phyloP scores from a whole-genome alignment of 2,797 vertebrate species.

The Rhinogobio ventralis region DNA sequence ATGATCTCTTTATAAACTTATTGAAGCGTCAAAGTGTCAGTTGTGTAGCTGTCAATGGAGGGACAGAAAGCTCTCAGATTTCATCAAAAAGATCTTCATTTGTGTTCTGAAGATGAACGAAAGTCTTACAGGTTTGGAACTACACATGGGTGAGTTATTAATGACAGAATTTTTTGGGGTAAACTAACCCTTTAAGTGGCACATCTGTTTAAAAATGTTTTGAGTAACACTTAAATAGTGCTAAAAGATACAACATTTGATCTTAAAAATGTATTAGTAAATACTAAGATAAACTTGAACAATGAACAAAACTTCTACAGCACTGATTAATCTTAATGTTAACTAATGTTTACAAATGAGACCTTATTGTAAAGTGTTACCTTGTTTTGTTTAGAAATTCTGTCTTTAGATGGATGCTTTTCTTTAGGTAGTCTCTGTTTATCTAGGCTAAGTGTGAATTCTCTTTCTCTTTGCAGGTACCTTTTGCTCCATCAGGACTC shows the following conservation, averaged over 20 bases:
- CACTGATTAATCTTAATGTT: not conserved
- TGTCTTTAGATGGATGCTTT: not conserved
- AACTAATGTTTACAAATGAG: not conserved
- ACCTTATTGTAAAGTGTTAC: not conserved
- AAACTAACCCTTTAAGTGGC: too few relatives aligned
- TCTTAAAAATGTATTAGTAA: not conserved
- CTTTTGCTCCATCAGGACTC: slow-evolving; percentile 88
- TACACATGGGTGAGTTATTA: too few relatives aligned
- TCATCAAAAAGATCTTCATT: too few relatives aligned
- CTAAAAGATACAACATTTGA: not conserved
- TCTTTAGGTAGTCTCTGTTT: not conserved
- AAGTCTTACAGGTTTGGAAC: too few relatives aligned
- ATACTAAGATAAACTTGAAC: not conserved
- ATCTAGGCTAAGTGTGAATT: not conserved
- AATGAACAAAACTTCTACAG: not conserved
- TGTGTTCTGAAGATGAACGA: too few relatives aligned
- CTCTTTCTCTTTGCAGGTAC: slow-evolving; percentile 74
- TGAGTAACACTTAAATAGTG: not conserved
- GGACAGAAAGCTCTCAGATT: too few relatives aligned
- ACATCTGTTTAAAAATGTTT: too few relatives aligned
- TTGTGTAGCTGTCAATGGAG: too few relatives aligned
- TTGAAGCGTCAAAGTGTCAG: too few relatives aligned
- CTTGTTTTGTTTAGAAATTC: not conserved
- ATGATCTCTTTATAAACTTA: too few relatives aligned
- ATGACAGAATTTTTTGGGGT: too few relatives aligned